phyloP scores from a whole-genome alignment of 2,888 invertebrate species.

The Ophioninae sp. region DNA sequence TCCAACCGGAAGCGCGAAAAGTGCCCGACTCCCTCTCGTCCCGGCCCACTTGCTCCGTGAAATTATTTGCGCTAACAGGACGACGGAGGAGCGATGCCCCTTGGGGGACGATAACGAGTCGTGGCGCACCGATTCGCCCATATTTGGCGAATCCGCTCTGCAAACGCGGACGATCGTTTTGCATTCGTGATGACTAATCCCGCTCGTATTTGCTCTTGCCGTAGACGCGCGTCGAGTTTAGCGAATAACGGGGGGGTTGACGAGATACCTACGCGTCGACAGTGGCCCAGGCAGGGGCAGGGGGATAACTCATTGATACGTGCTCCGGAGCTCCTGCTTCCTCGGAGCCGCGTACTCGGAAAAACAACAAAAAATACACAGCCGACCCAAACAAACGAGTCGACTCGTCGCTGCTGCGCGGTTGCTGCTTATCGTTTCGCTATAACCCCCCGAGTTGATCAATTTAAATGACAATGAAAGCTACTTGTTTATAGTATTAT shows the following conservation, averaged over 20 bases:
- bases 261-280: not conserved
- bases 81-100: not conserved
- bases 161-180: conserved; percentile 31
- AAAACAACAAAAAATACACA: no score
- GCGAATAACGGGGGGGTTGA: not conserved
- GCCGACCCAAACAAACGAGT: no score
- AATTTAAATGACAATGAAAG: no score
- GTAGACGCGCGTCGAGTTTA: not conserved
- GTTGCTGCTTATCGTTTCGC: no score
- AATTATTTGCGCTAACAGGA: not conserved
- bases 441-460: no score
- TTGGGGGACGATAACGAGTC: conserved; percentile 21
- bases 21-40: not conserved
- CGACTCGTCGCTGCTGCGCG: no score
- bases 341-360: no score
- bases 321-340: no score
- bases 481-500: no score
- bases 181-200: conserved; percentile 41
- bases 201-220: conserved; percentile 26
- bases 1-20: no score
- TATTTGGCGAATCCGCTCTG: conserved; percentile 2
- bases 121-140: conserved; percentile 17
- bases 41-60: not conserved
- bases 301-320: no score
- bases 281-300: no score